Evolutionary conservation across 2,797 vertebrate species (phyloP).

Genomic region (Myotis myotis): DNA sequence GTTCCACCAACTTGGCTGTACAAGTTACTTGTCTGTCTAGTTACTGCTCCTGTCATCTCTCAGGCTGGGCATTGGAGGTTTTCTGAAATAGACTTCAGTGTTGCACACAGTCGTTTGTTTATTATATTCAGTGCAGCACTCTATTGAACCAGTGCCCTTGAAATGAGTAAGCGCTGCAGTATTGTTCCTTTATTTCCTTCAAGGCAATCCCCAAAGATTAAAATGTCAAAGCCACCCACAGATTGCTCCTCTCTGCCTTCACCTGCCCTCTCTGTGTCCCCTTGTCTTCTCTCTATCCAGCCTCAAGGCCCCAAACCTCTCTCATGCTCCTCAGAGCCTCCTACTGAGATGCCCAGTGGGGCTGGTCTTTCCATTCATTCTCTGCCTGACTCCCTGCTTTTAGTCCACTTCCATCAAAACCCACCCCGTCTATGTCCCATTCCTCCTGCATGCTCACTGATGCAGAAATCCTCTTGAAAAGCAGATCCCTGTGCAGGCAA

Average conservation of each 20-base stretch:
- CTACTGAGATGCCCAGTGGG: neutral
- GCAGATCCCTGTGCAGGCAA: neutral
- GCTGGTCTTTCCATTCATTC: neutral
- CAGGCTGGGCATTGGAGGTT: neutral
- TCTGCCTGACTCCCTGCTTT: neutral
- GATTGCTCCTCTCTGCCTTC: neutral
- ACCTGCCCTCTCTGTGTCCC: neutral
- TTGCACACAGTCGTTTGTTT: neutral
- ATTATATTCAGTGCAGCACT: neutral
- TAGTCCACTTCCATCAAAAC: neutral
- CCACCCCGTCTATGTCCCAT: neutral
- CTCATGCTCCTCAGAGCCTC: neutral
- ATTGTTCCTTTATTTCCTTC: neutral
- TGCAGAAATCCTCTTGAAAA: neutral
- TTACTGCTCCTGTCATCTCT: neutral
- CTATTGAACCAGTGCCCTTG: neutral
- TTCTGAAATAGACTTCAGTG: neutral
- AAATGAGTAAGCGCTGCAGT: neutral
- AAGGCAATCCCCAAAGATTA: neutral
- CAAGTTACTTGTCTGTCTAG: neutral
- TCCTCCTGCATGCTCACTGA: neutral
- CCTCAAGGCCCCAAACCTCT: neutral
- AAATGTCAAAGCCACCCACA: neutral
- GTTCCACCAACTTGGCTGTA: neutral
- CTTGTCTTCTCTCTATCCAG: neutral